Percentiles rank a stretch among this genome's conserved stretches.
Evolutionary conservation across 2,113 vertebrate genomes (phyloP).

Genomic region (Sula dactylatra): DNA sequence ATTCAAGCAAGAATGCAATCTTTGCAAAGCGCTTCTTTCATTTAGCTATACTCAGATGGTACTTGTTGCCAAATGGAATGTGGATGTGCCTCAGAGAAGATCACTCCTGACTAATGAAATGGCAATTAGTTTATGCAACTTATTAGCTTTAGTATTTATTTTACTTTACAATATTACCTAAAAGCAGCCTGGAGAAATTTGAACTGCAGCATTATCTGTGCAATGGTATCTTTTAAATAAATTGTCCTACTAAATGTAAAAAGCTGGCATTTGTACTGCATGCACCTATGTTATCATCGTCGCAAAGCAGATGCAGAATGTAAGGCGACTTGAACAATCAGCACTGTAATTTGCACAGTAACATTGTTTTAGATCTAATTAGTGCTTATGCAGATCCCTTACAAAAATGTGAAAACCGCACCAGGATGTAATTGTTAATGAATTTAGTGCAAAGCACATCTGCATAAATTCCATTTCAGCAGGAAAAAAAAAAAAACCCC

Average conservation of each 20-base stretch:
- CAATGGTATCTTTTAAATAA: constrained; percentile 69
- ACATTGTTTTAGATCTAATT: constrained; percentile 85
- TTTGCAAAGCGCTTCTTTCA: constrained; percentile 55
- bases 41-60: constrained; percentile 49
- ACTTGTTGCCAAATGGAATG: constrained; percentile 70
- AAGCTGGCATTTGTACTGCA: constrained; percentile 67
- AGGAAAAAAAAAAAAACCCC: constrained; percentile 66
- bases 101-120: constrained; percentile 55
- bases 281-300: constrained; percentile 77
- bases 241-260: constrained; percentile 62
- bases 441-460: constrained; percentile 84
- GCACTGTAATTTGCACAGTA: constrained; percentile 81
- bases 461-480: constrained; percentile 82
- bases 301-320: constrained; percentile 76
- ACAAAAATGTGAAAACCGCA: constrained; percentile 83
- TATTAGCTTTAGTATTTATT: constrained; percentile 55
- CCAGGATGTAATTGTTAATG: constrained; percentile 86
- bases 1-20: constrained; percentile 13
- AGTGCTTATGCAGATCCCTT: constrained; percentile 80
- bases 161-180: constrained; percentile 52
- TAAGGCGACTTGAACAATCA: constrained; percentile 75
- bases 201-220: constrained; percentile 59
- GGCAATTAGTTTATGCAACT: constrained; percentile 51
- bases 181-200: constrained; percentile 38
- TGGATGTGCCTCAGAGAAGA: constrained; percentile 65